Conservation (phyloP, 92 coral and sea anemone genomes). For the Paramuricea clavata region DNA sequence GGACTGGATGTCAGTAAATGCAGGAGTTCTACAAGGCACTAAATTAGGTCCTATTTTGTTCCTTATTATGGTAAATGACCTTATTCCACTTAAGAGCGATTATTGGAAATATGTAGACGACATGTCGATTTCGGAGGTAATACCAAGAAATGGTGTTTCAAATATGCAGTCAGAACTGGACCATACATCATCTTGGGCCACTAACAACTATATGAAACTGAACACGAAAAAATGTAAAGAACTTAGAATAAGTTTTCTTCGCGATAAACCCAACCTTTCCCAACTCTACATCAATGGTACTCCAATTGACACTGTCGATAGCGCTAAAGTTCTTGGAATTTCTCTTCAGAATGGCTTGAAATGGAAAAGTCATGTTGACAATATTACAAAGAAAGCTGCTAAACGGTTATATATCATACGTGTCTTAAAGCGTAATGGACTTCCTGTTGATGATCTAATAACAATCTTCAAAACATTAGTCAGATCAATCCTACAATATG, state of each 20-base stretch:
- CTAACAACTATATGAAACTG: slow-evolving; percentile 57
- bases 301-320: slow-evolving; percentile 10
- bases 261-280: not conserved
- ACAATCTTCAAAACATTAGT: slow-evolving; percentile 25
- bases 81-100: slow-evolving; percentile 48
- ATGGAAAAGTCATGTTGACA: slow-evolving; percentile 4
- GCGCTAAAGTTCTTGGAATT: slow-evolving; percentile 18
- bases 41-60: slow-evolving; percentile 64
- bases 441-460: slow-evolving; percentile 19
- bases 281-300: not conserved
- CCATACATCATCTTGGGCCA: slow-evolving; percentile 52
- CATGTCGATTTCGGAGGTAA: slow-evolving; percentile 49
- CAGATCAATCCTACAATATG: slow-evolving; percentile 29
- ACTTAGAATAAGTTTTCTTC: slow-evolving; percentile 47
- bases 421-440: slow-evolving; percentile 13
- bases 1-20: slow-evolving; percentile 58
- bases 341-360: not conserved
- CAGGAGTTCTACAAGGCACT: slow-evolving; percentile 58
- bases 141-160: slow-evolving; percentile 32
- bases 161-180: slow-evolving; percentile 44
- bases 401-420: slow-evolving; percentile 34
- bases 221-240: slow-evolving; percentile 63
- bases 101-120: slow-evolving; percentile 66
- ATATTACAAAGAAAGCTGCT: slow-evolving; percentile 24
- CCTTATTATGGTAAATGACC: slow-evolving; percentile 66